Evolutionary conservation across 2,113 vertebrate genomes (phyloP).

Genomic region (Sterrhoptilus dennistouni): DNA sequence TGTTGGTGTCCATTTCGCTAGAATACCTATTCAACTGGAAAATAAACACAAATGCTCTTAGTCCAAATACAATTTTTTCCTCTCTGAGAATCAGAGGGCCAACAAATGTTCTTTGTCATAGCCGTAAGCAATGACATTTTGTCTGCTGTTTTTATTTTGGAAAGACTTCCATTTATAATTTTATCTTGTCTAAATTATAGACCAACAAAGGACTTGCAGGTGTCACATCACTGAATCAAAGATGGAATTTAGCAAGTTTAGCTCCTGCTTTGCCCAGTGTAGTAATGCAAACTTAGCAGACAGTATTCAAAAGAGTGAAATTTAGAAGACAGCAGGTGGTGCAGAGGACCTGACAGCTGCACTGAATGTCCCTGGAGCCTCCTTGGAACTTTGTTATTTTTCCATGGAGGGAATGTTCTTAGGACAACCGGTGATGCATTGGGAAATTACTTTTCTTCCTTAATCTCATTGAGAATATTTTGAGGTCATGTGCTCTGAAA

Average conservation of each 20-base stretch:
- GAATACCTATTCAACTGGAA: background rate
- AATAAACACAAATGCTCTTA: background rate
- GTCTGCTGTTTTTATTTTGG: background rate
- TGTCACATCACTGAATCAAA: background rate
- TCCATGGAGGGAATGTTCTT: background rate
- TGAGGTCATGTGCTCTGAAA: background rate
- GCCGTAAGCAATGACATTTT: background rate
- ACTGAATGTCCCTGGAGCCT: background rate
- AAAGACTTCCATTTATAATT: background rate
- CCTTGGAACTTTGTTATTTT: background rate
- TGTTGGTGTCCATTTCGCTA: background rate
- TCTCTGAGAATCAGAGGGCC: background rate
- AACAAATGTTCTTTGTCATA: background rate
- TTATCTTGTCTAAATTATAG: background rate
- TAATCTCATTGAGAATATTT: background rate
- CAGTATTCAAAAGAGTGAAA: background rate
- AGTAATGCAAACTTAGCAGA: background rate
- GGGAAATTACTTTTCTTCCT: background rate
- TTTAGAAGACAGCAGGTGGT: background rate
- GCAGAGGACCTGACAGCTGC: background rate
- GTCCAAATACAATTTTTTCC: background rate
- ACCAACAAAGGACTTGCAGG: background rate
- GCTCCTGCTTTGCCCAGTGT: background rate
- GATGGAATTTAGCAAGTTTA: background rate
- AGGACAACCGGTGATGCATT: background rate